Percentiles rank a stretch among this genome's conserved stretches.
Conservation (phyloP, 2,113 vertebrate species). For the zebrafish (Danio rerio) region GRCz12tu NC_133184.1:40137501-40138000, state of each 20-base stretch:
- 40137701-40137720: conserved; percentile 69
- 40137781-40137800: conserved; percentile 80
- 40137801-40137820: conserved; percentile 78
- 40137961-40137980: conserved; percentile 66
- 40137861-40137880: background rate
- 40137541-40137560: conserved; percentile 72
- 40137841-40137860: conserved; percentile 69
- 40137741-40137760: conserved; percentile 62
- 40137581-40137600: background rate
- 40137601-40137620: background rate
- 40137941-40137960: conserved; percentile 75
- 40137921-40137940: conserved; percentile 68
- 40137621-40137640: background rate
- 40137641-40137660: conserved; percentile 72
- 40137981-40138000: conserved; percentile 66
- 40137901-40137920: background rate
- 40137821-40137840: conserved; percentile 79
- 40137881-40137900: background rate
- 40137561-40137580: background rate
- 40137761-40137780: conserved; percentile 79
- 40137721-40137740: conserved; percentile 79
- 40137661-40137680: conserved; percentile 76
- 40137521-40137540: conserved; percentile 71
- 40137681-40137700: conserved; percentile 73
- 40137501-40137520: conserved; percentile 59